Conservation (phyloP, 2,113 vertebrate genomes). For the Rana temporaria region DNA sequence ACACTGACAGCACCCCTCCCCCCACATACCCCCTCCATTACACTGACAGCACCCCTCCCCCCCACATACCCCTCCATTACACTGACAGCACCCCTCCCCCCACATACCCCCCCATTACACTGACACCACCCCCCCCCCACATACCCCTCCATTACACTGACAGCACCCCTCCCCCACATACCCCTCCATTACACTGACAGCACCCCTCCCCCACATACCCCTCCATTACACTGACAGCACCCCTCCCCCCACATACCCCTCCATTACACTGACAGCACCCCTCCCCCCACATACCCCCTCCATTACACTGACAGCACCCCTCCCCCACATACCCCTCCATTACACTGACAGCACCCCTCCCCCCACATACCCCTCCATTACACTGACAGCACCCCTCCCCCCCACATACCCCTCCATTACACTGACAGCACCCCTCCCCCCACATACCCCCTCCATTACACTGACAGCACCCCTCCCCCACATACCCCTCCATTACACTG, state of each 20-base stretch:
- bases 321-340: not conserved
- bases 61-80: too few relatives aligned
- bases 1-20: too few relatives aligned
- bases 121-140: too few relatives aligned
- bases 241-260: too few relatives aligned
- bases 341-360: not conserved
- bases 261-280: not conserved
- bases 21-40: too few relatives aligned
- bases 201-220: not conserved
- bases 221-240: not conserved
- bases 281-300: not conserved
- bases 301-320: too few relatives aligned
- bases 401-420: not conserved
- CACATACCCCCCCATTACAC: not conserved
- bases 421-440: not conserved
- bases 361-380: rapidly evolving
- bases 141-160: not conserved
- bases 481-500: too few relatives aligned
- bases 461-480: too few relatives aligned
- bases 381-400: not conserved
- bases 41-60: too few relatives aligned
- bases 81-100: too few relatives aligned
- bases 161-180: not conserved
- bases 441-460: too few relatives aligned
- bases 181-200: not conserved